These are phyloP conservation scores for Halichoerus grypus DNA, from an alignment of 2,113 vertebrate species.

Conservation along the genomic window DNA sequence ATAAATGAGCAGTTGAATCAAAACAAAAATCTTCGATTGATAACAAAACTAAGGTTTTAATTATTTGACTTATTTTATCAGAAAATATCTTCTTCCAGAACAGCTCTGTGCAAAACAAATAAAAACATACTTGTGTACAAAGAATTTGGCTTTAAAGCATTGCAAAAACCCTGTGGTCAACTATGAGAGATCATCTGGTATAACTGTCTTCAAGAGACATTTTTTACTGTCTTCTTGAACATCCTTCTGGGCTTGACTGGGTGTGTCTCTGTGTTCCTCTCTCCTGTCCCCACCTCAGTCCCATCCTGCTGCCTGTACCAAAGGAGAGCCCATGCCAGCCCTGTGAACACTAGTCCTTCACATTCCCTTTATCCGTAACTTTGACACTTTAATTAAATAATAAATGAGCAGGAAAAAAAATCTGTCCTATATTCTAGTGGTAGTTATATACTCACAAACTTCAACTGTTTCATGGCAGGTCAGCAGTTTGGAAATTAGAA, in stretches of 20 bases:
- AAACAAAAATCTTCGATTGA: neutral
- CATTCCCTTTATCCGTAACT: neutral
- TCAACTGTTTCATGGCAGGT: neutral
- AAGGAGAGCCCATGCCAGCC: neutral
- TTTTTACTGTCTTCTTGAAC: neutral
- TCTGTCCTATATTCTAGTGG: neutral
- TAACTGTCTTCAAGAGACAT: neutral
- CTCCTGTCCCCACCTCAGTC: neutral
- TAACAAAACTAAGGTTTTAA: neutral
- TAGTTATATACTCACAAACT: neutral
- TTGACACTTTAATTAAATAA: neutral
- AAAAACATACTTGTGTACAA: neutral
- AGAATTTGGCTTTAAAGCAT: neutral
- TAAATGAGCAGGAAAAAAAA: neutral
- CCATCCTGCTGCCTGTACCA: neutral
- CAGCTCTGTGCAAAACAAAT: neutral
- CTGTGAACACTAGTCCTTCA: neutral
- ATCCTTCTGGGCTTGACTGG: neutral
- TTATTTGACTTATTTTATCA: slow-evolving; percentile 7
- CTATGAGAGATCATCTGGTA: neutral
- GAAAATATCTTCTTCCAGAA: neutral
- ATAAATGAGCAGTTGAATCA: neutral
- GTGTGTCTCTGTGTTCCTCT: neutral
- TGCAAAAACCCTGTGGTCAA: neutral
- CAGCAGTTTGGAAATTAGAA: neutral